Evolutionary conservation across 2,113 vertebrate genomes (phyloP).

Genomic region (Dermatemys mawii): DNA sequence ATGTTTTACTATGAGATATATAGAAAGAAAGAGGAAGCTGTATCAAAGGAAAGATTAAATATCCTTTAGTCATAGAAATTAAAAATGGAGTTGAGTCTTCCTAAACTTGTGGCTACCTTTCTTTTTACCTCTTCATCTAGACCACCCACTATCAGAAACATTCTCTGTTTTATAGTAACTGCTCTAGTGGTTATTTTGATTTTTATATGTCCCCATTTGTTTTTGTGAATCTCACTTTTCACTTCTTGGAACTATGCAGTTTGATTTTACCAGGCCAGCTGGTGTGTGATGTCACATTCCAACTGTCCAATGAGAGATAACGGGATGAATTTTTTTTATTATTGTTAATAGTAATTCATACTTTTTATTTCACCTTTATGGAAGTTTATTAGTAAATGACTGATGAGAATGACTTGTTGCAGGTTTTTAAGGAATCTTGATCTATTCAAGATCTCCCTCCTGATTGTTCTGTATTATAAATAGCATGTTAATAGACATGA

Average conservation of each 20-base stretch:
- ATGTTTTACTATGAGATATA: neutral
- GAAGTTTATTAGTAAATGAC: neutral
- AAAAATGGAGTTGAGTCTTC: neutral
- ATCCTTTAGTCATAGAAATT: neutral
- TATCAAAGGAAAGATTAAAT: neutral
- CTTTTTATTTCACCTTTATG: neutral
- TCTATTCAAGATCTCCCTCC: neutral
- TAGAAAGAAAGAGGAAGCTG: neutral
- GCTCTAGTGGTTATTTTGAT: neutral
- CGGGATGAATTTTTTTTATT: neutral
- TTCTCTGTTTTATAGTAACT: neutral
- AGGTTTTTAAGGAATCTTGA: neutral
- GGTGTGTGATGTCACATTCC: neutral
- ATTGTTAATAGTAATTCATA: neutral
- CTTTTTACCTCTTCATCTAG: neutral
- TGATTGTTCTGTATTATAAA: neutral
- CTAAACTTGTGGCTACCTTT: neutral
- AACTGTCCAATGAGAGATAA: neutral
- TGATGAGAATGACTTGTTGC: neutral
- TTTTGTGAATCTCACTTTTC: neutral
- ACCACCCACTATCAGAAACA: neutral
- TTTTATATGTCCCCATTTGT: neutral
- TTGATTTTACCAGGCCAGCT: neutral
- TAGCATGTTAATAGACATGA: neutral
- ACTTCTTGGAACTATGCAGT: neutral